Conservation (phyloP, 2,888 invertebrate genomes). For the Imbricaverruca yamaguchii region DNA sequence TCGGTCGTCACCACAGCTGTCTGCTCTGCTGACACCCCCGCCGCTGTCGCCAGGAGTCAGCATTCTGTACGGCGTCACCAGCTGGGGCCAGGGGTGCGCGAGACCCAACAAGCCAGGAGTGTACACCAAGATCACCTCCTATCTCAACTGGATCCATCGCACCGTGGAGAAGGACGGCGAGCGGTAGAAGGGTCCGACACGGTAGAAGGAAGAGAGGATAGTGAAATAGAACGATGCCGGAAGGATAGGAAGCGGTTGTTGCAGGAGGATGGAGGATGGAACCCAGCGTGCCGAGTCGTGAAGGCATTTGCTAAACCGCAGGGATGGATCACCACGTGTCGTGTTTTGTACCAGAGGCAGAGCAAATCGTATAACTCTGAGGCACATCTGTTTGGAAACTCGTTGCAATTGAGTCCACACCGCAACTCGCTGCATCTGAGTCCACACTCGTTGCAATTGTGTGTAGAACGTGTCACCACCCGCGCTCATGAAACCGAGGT, state of each 20-base stretch:
- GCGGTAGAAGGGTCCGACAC: too few species aligned
- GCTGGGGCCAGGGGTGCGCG: constrained; percentile 71
- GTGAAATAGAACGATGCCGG: not conserved
- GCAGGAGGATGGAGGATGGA: not conserved
- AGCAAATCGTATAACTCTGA: too few species aligned
- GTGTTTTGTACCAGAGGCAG: too few species aligned
- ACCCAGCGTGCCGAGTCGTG: not conserved
- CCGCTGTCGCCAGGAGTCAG: not conserved
- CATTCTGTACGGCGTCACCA: constrained; percentile 58
- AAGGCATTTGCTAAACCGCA: not conserved
- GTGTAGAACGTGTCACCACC: too few species aligned
- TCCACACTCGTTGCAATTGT: too few species aligned
- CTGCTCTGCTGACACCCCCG: too few species aligned
- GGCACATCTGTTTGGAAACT: too few species aligned
- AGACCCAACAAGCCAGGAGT: constrained; percentile 65
- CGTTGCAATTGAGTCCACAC: too few species aligned
- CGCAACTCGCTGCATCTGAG: too few species aligned
- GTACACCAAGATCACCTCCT: constrained; percentile 58
- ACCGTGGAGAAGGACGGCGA: constrained; percentile 43
- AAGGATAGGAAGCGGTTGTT: not conserved
- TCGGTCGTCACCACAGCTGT: too few species aligned
- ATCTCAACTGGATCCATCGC: constrained; percentile 54
- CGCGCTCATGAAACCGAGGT: too few species aligned
- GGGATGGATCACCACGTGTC: too few species aligned
- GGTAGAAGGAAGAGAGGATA: not conserved